phyloP scores from a whole-genome alignment of 2,797 vertebrate genomes.

The Trachops cirrhosus region DNA sequence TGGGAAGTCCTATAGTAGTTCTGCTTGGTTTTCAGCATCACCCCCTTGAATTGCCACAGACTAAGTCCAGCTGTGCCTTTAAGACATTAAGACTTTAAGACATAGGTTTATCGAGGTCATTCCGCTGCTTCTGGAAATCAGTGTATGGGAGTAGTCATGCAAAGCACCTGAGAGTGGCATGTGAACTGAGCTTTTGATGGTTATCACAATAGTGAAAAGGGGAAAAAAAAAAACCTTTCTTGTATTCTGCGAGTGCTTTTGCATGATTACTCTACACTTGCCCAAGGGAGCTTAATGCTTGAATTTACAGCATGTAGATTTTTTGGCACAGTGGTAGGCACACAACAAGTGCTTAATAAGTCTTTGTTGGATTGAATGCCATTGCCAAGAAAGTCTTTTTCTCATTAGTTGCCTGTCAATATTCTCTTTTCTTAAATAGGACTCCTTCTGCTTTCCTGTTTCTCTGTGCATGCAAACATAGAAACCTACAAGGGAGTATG shows the following conservation, averaged over 20 bases:
- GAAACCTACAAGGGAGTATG: neutral
- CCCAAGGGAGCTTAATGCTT: neutral
- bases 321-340: conserved; percentile 36
- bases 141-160: conserved; percentile 21
- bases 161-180: conserved; percentile 30
- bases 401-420: conserved; percentile 62
- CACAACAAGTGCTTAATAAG: conserved; percentile 47
- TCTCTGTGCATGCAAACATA: neutral
- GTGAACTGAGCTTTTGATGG: conserved; percentile 47
- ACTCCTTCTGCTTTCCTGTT: conserved; percentile 6
- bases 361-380: conserved; percentile 44
- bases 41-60: neutral
- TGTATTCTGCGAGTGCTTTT: conserved; percentile 44
- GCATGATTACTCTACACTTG: conserved; percentile 19
- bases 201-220: conserved; percentile 41
- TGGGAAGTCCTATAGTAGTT: neutral
- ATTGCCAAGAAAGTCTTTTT: conserved; percentile 53
- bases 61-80: conserved; percentile 11
- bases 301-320: conserved; percentile 39
- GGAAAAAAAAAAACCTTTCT: neutral
- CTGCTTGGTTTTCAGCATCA: neutral
- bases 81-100: neutral
- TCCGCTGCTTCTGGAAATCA: conserved; percentile 33
- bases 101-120: conserved; percentile 11
- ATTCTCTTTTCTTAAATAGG: conserved; percentile 3